Evolutionary conservation across 2,888 invertebrate genomes (phyloP).

Genomic region (Erpobdella octoculata): DNA sequence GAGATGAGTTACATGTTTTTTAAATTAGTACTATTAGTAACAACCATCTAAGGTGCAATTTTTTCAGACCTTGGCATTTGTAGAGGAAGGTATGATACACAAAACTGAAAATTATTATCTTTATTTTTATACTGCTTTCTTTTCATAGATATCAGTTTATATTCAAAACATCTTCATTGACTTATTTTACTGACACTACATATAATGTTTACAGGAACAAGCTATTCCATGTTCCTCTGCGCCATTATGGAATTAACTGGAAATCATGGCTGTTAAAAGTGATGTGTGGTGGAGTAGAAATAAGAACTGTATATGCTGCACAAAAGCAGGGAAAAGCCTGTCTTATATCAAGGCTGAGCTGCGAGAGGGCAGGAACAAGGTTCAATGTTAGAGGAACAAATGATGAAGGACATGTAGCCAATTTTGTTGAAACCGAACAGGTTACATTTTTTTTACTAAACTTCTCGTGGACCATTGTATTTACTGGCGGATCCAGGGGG

Average conservation of each 20-base stretch:
- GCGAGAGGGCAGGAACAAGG: slow-evolving; percentile 91
- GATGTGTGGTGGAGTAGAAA: slow-evolving; percentile 95
- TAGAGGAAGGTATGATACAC: no score
- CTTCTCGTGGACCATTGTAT: no score
- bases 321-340: slow-evolving; percentile 82
- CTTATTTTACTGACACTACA: not conserved
- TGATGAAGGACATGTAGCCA: slow-evolving; percentile 97
- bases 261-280: slow-evolving; percentile 83
- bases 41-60: no score
- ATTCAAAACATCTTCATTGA: no score
- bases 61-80: no score
- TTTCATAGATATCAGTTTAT: no score
- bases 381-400: slow-evolving; percentile 98
- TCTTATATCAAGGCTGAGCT: slow-evolving; percentile 88
- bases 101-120: no score
- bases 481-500: no score
- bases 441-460: no score
- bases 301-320: slow-evolving; percentile 92
- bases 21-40: not conserved
- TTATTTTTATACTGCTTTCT: no score
- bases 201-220: slow-evolving; percentile 64
- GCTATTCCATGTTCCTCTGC: slow-evolving; percentile 82
- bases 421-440: slow-evolving; percentile 99
- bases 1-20: slow-evolving; percentile 37
- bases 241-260: slow-evolving; percentile 82